Percentiles rank a stretch among this genome's conserved stretches.
These are phyloP conservation scores for Cercocebus atys DNA, from an alignment of 2,113 vertebrate genomes.

Conservation along the genomic window DNA sequence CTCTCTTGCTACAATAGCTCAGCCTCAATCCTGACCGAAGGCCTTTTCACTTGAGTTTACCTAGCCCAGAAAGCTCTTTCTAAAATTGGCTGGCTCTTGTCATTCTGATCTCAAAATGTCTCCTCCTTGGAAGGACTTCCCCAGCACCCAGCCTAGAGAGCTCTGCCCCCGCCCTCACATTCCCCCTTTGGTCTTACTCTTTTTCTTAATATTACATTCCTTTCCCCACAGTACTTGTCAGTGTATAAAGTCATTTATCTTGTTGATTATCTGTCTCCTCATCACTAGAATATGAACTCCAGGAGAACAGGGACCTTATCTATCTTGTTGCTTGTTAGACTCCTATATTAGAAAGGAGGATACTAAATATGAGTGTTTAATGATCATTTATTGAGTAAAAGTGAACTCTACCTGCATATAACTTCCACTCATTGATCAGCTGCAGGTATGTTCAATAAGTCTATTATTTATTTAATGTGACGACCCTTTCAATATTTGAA, in stretches of 20 bases:
- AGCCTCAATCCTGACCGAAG: background rate
- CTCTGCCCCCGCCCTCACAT: accelerated
- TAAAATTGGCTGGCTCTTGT: background rate
- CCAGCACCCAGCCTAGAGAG: background rate
- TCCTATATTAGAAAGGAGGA: background rate
- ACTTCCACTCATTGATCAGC: background rate
- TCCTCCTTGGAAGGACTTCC: background rate
- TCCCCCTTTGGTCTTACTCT: too few relatives aligned
- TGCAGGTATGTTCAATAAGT: background rate
- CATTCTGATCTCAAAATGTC: background rate
- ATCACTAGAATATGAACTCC: conserved; percentile 12
- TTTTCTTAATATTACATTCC: background rate
- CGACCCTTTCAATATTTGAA: background rate
- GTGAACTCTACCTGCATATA: background rate
- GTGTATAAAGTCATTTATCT: background rate
- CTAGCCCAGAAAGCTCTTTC: background rate
- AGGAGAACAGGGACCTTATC: background rate
- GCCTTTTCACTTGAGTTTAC: background rate
- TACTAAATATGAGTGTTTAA: background rate
- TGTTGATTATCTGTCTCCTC: conserved; percentile 30
- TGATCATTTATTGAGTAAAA: background rate
- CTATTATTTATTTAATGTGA: background rate
- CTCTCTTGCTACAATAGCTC: background rate
- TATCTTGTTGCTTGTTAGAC: background rate
- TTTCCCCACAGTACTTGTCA: background rate